Percentiles rank a stretch among this genome's conserved stretches.
phyloP scores from a whole-genome alignment of 2,113 vertebrate species.

The Corydoras maculifer region DNA sequence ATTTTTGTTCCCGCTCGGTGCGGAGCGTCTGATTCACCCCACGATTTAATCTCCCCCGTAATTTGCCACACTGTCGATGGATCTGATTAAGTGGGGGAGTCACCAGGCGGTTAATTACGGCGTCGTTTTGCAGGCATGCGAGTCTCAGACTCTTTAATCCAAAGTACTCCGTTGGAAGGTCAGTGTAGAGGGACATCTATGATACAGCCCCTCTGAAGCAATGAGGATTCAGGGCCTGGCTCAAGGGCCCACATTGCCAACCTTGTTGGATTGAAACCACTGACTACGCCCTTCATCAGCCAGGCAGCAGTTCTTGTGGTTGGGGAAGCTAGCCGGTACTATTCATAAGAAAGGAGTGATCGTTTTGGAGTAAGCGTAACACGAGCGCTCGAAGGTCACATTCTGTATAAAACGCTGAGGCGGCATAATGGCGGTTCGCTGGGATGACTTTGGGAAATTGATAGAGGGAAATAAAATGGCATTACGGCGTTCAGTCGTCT shows the following conservation, averaged over 20 bases:
- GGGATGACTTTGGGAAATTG: background rate
- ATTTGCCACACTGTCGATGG: too few relatives aligned
- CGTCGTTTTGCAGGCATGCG: slow-evolving; percentile 14
- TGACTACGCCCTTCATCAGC: background rate
- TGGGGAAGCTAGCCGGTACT: background rate
- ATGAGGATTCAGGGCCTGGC: slow-evolving; percentile 9
- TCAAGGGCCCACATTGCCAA: background rate
- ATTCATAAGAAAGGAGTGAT: too few relatives aligned
- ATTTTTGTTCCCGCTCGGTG: background rate
- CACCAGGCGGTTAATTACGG: background rate
- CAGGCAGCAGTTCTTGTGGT: slow-evolving; percentile 1
- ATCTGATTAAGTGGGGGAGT: too few relatives aligned
- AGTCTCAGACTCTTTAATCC: slow-evolving; percentile 4
- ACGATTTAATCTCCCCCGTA: too few relatives aligned
- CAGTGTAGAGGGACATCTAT: background rate
- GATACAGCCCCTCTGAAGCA: slow-evolving; percentile 3
- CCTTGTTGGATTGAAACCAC: too few relatives aligned
- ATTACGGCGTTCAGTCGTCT: too few relatives aligned
- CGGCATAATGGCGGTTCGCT: background rate
- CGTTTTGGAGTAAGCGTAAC: slow-evolving; percentile 9
- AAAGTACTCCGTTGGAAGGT: too few relatives aligned
- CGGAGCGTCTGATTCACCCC: background rate
- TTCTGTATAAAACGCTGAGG: background rate
- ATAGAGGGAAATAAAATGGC: background rate
- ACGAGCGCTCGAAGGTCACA: background rate